These are phyloP conservation scores for Andrena hattorfiana DNA, from an alignment of 2,888 invertebrate genomes.

Conservation along the genomic window DNA sequence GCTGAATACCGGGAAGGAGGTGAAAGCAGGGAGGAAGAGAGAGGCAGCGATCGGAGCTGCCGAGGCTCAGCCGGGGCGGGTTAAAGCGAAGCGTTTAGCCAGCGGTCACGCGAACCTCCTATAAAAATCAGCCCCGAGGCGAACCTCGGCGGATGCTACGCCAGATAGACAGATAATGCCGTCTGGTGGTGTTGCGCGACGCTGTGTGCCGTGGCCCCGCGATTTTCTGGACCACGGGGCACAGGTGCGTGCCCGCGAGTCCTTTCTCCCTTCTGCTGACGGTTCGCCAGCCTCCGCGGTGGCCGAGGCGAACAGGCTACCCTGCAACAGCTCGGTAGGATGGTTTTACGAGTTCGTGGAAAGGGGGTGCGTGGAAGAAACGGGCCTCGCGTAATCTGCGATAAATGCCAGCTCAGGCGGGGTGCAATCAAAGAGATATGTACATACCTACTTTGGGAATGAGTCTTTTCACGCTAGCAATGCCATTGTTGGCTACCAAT, in stretches of 20 bases:
- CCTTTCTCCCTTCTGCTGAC: constrained; percentile 44
- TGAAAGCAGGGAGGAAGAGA: constrained; percentile 51
- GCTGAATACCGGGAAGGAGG: constrained; percentile 33
- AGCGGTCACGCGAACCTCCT: constrained; percentile 81
- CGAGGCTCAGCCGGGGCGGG: constrained; percentile 60
- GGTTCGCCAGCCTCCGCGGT: constrained; percentile 43
- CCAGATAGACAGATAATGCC: constrained; percentile 74
- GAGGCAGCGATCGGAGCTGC: constrained; percentile 12
- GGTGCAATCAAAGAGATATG: neutral
- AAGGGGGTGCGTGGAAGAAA: constrained; percentile 26
- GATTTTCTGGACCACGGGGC: constrained; percentile 53
- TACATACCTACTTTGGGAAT: neutral
- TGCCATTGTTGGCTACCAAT: neutral
- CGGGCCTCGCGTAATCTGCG: constrained; percentile 17
- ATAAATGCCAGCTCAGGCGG: constrained; percentile 11
- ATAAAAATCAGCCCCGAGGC: constrained; percentile 77
- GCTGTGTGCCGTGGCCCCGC: constrained; percentile 9
- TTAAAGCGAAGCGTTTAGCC: constrained; percentile 80
- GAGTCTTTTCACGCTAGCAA: neutral
- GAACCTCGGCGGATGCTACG: constrained; percentile 59
- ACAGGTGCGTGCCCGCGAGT: constrained; percentile 74
- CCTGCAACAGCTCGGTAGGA: constrained; percentile 8
- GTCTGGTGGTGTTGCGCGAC: constrained; percentile 45
- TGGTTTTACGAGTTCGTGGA: constrained; percentile 69
- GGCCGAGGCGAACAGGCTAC: neutral